Conservation (phyloP, 2,888 invertebrate genomes). For the Pocota personata region DNA sequence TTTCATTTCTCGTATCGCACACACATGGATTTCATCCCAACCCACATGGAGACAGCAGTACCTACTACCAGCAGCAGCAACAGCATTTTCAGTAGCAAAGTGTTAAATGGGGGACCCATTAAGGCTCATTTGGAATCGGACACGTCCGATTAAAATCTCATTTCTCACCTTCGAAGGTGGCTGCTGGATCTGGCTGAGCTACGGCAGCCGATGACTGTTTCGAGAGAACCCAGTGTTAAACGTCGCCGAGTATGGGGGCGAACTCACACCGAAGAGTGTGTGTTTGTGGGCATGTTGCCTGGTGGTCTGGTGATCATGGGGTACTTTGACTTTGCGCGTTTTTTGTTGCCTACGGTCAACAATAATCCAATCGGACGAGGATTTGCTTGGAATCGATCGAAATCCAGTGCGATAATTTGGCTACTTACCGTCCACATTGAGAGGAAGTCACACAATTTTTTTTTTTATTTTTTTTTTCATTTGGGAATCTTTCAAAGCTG, state of each 20-base stretch:
- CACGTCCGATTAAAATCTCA: conserved; percentile 83
- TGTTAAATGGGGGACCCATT: conserved; percentile 82
- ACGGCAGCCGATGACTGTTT: conserved; percentile 20
- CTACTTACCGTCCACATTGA: conserved; percentile 55
- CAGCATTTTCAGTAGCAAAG: conserved; percentile 59
- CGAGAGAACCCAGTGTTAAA: conserved; percentile 3
- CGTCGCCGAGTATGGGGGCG: conserved; percentile 31
- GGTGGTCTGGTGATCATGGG: conserved; percentile 65
- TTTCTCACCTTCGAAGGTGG: conserved; percentile 81
- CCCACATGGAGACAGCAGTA: conserved; percentile 57
- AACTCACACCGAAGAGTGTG: conserved; percentile 25
- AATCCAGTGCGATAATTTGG: conserved; percentile 72
- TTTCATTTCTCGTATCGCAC: conserved; percentile 73
- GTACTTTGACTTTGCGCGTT: not conserved
- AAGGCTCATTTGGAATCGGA: conserved; percentile 83
- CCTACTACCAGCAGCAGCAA: not conserved
- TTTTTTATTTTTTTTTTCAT: not conserved
- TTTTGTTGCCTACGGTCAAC: conserved; percentile 52
- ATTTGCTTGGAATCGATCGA: conserved; percentile 72
- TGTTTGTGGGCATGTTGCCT: conserved; percentile 26
- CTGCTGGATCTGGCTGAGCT: conserved; percentile 45
- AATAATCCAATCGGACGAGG: conserved; percentile 63
- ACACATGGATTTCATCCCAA: conserved; percentile 40
- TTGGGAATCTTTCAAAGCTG: conserved; percentile 33
- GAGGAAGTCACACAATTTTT: conserved; percentile 40